A percentile compares a stretch with the other conserved stretches of the same genome.
Conservation (phyloP, 2,888 invertebrate genomes). For the Malacosoma neustria region DNA sequence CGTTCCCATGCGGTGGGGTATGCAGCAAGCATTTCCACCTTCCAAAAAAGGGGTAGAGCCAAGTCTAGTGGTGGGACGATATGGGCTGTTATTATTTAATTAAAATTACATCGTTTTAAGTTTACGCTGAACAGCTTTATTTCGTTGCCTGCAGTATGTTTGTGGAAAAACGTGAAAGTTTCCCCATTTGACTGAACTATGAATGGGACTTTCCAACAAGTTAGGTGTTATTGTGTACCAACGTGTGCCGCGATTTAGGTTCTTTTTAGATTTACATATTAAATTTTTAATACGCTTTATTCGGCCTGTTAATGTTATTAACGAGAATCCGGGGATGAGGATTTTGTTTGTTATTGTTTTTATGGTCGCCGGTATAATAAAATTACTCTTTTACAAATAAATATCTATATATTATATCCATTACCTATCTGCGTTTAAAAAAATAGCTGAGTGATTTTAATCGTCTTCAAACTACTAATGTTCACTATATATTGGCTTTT, state of each 20-base stretch:
- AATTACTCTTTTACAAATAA: too few species aligned
- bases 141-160: background rate
- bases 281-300: background rate
- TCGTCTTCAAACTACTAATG: too few species aligned
- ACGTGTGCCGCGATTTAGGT: background rate
- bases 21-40: too few species aligned
- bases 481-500: too few species aligned
- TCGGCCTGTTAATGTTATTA: background rate
- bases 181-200: background rate
- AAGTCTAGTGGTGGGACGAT: too few species aligned
- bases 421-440: too few species aligned
- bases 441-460: too few species aligned
- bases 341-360: conserved; percentile 1
- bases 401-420: too few species aligned
- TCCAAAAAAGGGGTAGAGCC: too few species aligned
- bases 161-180: background rate
- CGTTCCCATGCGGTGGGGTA: too few species aligned
- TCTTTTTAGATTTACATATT: background rate
- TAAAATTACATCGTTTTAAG: background rate
- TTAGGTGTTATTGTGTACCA: background rate
- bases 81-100: too few species aligned
- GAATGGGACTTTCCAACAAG: background rate
- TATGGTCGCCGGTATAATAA: too few species aligned
- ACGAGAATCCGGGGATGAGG: background rate
- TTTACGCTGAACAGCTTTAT: background rate